These are phyloP conservation scores for Sarcophaga rosellei DNA, from an alignment of 2,888 invertebrate genomes.

Conservation along the genomic window DNA sequence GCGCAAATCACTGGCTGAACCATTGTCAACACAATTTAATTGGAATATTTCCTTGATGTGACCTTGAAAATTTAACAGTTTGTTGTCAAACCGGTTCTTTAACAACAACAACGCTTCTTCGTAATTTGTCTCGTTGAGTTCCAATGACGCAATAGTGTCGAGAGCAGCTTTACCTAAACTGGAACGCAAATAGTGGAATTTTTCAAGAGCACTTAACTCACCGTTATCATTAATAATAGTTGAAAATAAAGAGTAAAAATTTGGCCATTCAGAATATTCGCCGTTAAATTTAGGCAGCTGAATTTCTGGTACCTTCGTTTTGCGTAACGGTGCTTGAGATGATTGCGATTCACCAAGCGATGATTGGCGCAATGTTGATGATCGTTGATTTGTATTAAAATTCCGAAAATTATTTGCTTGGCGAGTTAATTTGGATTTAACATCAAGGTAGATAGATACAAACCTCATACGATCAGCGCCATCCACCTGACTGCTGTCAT, in stretches of 20 bases:
- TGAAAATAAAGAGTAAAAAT: neutral
- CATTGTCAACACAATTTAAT: no score
- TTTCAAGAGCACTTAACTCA: neutral
- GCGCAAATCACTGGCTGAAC: no score
- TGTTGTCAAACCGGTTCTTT: slow-evolving; percentile 65
- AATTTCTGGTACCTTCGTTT: neutral
- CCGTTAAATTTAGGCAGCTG: neutral
- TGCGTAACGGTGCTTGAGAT: neutral
- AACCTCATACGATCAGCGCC: neutral
- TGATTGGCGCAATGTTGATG: neutral
- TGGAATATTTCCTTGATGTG: slow-evolving; percentile 68
- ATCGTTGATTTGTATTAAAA: slow-evolving; percentile 1
- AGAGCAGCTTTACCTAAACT: slow-evolving; percentile 46
- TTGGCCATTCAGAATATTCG: neutral
- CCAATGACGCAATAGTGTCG: slow-evolving; percentile 57
- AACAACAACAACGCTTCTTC: slow-evolving; percentile 52
- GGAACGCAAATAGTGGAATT: slow-evolving; percentile 46
- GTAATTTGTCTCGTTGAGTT: slow-evolving; percentile 60
- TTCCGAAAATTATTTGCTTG: neutral
- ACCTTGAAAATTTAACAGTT: slow-evolving; percentile 65
- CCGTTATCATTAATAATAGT: neutral
- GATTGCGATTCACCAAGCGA: slow-evolving; percentile 2
- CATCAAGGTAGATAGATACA: neutral
- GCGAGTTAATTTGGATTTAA: neutral
- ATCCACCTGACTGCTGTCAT: neutral